These are phyloP conservation scores for Euura saliciscinereae DNA, from an alignment of 1,140 invertebrate species.

Conservation along the genomic window DNA sequence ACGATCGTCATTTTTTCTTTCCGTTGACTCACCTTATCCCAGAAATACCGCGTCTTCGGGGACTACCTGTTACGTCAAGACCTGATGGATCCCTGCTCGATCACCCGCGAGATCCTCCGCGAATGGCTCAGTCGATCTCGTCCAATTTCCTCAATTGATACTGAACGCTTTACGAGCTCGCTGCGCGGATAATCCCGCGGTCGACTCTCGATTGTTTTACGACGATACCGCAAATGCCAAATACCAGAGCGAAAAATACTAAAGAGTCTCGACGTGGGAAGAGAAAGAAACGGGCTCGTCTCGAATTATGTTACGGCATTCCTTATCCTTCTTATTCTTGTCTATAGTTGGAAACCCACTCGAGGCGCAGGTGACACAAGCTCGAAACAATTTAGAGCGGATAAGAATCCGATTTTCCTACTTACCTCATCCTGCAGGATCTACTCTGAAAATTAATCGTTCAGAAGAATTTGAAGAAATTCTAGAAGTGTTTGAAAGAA, in stretches of 20 bases:
- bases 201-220: conserved; percentile 25
- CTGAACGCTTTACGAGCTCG: conserved; percentile 35
- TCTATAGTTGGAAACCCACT: too few species aligned
- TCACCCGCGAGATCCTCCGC: conserved; percentile 9
- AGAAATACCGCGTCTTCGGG: too few species aligned
- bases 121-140: conserved; percentile 12
- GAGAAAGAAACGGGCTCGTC: background rate
- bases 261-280: background rate
- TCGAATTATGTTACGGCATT: too few species aligned
- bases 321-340: too few species aligned
- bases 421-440: conserved; percentile 17
- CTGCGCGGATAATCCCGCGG: background rate
- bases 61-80: background rate
- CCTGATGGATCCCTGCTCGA: conserved; percentile 15
- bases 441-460: background rate
- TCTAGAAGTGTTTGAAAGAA: too few species aligned
- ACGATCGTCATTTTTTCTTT: conserved; percentile 58
- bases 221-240: conserved; percentile 15
- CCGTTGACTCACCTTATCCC: conserved; percentile 13
- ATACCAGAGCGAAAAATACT: background rate
- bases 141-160: conserved; percentile 36
- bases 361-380: too few species aligned
- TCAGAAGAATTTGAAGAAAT: too few species aligned
- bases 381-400: too few species aligned
- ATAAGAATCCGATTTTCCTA: background rate